These are phyloP conservation scores for Tanytarsus gracilentus DNA, from an alignment of 2,888 invertebrate genomes.

Conservation along the genomic window DNA sequence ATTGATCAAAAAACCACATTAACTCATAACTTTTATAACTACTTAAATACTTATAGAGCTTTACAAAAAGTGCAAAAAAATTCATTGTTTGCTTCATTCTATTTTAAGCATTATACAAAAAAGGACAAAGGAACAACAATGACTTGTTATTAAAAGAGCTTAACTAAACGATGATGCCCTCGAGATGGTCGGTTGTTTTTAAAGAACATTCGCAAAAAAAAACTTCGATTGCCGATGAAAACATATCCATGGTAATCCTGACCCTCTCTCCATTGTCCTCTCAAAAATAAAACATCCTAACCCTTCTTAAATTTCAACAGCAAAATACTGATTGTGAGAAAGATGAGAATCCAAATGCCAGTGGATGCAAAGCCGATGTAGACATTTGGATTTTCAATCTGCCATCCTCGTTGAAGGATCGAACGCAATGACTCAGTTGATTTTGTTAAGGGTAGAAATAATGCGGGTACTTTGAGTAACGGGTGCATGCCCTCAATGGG, in stretches of 20 bases:
- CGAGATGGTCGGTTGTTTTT: too few relatives aligned
- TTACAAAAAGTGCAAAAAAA: too few relatives aligned
- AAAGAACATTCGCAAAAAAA: not conserved
- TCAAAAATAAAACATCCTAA: conserved; percentile 39
- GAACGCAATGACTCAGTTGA: conserved; percentile 81
- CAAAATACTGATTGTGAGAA: conserved; percentile 62
- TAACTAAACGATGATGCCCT: too few relatives aligned
- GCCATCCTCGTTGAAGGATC: conserved; percentile 77
- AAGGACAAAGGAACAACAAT: too few relatives aligned
- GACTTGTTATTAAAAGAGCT: too few relatives aligned
- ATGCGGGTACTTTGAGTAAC: conserved; percentile 60
- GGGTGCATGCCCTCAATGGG: conserved; percentile 87
- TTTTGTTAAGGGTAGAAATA: conserved; percentile 73
- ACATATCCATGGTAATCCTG: not conserved
- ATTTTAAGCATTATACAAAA: too few relatives aligned
- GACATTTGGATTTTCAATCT: conserved; percentile 58
- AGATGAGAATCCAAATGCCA: conserved; percentile 67
- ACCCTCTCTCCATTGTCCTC: not conserved
- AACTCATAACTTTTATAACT: too few relatives aligned
- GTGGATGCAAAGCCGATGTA: conserved; percentile 76
- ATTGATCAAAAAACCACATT: too few relatives aligned
- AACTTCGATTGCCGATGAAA: not conserved
- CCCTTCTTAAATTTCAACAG: conserved; percentile 78
- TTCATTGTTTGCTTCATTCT: too few relatives aligned
- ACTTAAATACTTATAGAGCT: too few relatives aligned